These are phyloP conservation scores for Gephyroberyx darwinii DNA, from an alignment of 2,797 vertebrate species.

Conservation along the genomic window DNA sequence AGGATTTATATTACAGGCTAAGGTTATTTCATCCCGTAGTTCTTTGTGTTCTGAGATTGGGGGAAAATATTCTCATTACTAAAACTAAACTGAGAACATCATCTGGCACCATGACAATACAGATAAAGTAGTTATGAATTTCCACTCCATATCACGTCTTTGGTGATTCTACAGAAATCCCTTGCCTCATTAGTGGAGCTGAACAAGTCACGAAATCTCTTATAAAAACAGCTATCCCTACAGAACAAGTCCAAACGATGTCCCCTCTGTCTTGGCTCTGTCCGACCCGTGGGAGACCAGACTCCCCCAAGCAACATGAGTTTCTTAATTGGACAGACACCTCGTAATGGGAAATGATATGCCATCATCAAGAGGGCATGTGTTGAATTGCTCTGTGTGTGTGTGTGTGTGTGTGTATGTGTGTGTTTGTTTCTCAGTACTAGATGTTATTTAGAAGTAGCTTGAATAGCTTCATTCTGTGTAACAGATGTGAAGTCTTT, in stretches of 20 bases:
- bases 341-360: slow-evolving; percentile 28
- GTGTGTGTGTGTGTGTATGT: background rate
- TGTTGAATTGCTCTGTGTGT: slow-evolving; percentile 11
- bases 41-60: background rate
- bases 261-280: slow-evolving; percentile 14
- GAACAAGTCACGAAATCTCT: slow-evolving; percentile 31
- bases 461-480: slow-evolving; percentile 4
- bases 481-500: slow-evolving; percentile 1
- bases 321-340: slow-evolving; percentile 50
- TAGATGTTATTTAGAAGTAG: slow-evolving; percentile 6
- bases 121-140: slow-evolving; percentile 28
- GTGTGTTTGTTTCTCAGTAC: background rate
- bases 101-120: slow-evolving; percentile 7
- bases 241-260: slow-evolving; percentile 36
- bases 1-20: slow-evolving; percentile 5
- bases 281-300: slow-evolving; percentile 8
- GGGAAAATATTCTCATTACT: slow-evolving; percentile 1
- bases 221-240: slow-evolving; percentile 21
- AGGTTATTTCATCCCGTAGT: background rate
- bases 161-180: slow-evolving; percentile 42
- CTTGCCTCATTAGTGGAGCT: slow-evolving; percentile 49
- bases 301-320: slow-evolving; percentile 20
- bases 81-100: slow-evolving; percentile 14
- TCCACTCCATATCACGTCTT: slow-evolving; percentile 20
- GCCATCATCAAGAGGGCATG: slow-evolving; percentile 24